Evolutionary conservation across 2,888 invertebrate species (phyloP), one percentile per base, ranked within the genome.

Genomic region (Drosophila trichaetosa): DNA sequence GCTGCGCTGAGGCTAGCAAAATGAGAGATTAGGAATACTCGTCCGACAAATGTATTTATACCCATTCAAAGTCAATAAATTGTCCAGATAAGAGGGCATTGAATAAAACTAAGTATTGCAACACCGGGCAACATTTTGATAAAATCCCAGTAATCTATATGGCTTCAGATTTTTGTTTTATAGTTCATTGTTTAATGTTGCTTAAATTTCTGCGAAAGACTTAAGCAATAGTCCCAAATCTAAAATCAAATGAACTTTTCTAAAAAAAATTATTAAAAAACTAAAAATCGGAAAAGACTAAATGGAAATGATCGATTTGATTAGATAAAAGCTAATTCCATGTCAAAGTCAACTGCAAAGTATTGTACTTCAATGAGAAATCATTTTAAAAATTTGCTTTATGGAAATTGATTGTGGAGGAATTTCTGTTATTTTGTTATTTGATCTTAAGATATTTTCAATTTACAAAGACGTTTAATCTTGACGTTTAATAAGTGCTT

Each of bases 1-100:
- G 60, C 59, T 86, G 59, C 76, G 73, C 4, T 90, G 80, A 69
- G 33, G 21, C 29, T n/a, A 24, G 70, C 11, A 86, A 77, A 65
- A 31, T 18, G 27, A 24, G 24, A 24, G 24, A 54, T 46, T 33
- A 31, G 38, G 13, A 46, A 53, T 34, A 21, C 31, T 42, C 40
- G 49, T 13, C 40, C 38, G 71, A 67, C 61, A 65, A 62, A 74
- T 79, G 76, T 82, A 74, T 79, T 83, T 76, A 65, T 68, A 71
- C 60, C 48, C 40, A 53, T 56, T 46, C 58, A 63, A 58, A 54
- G 60, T 62, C 54, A 60, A 70, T 77, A 81, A 74, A 76, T 57
- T 70, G n/a, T 62, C 38, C 60, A 63, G 78, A 80, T 83, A 79
- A 83, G 51, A 53, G 53, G 33, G 2, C 51, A 36, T 18, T 54